Percentiles rank a stretch among this genome's conserved stretches.
These are phyloP conservation scores for Meloidogyne exigua DNA, from an alignment of 1,140 invertebrate species.

Conservation along the genomic window DNA sequence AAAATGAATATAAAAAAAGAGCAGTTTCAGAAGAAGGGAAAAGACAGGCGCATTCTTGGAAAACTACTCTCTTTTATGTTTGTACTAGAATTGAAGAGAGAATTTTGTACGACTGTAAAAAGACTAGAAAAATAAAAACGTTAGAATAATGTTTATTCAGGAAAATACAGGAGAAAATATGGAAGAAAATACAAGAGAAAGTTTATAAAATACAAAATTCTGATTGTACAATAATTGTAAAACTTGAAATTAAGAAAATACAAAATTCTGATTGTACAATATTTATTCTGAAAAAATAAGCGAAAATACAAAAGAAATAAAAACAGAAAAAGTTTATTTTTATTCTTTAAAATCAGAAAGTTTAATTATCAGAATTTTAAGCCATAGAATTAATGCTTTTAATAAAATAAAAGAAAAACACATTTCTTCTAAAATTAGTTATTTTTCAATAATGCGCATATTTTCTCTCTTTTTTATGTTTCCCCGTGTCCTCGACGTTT, in stretches of 20 bases:
- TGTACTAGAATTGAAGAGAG: not conserved
- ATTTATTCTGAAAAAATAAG: too few relatives aligned
- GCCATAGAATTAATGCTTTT: too few relatives aligned
- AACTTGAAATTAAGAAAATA: too few relatives aligned
- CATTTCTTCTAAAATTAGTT: not conserved
- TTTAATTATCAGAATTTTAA: too few relatives aligned
- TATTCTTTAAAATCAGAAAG: too few relatives aligned
- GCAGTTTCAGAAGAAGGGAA: not conserved
- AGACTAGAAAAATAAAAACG: not conserved
- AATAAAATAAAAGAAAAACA: not conserved
- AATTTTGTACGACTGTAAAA: constrained; percentile 1
- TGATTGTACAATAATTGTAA: too few relatives aligned
- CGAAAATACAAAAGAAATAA: not conserved
- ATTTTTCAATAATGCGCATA: not conserved
- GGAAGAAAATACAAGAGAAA: not conserved
- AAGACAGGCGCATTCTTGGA: not conserved
- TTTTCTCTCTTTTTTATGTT: not conserved
- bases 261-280: too few relatives aligned
- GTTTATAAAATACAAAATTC: too few relatives aligned
- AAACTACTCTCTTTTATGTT: not conserved
- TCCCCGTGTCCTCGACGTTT: not conserved
- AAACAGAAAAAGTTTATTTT: not conserved
- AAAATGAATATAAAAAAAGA: not conserved
- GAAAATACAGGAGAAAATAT: too few relatives aligned
- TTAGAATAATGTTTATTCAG: not conserved